These are phyloP conservation scores for Neoitamus cyanurus DNA, from an alignment of 2,888 invertebrate genomes.

Conservation along the genomic window DNA sequence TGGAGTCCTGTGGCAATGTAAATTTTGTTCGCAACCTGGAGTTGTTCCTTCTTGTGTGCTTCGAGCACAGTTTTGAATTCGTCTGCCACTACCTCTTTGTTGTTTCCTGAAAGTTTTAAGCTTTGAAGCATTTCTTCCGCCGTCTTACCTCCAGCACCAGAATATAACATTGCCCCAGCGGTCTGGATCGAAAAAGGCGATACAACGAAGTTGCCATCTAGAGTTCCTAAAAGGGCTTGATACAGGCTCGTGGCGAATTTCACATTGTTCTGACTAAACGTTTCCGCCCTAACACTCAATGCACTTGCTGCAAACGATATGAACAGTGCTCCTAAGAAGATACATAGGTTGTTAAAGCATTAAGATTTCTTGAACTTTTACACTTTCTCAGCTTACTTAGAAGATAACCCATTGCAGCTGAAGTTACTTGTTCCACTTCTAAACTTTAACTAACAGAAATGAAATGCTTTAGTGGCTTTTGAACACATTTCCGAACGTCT, in stretches of 20 bases:
- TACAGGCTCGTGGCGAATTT: background rate
- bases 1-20: constrained; percentile 72
- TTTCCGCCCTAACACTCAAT: too few species aligned
- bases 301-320: background rate
- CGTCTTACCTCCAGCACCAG: constrained; percentile 76
- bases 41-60: constrained; percentile 57
- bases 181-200: constrained; percentile 83
- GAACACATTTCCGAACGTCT: background rate
- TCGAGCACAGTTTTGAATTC: constrained; percentile 58
- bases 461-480: background rate
- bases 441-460: background rate
- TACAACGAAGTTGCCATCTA: constrained; percentile 73
- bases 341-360: background rate
- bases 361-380: background rate
- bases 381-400: background rate
- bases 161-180: constrained; percentile 76
- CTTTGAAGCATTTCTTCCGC: constrained; percentile 70
- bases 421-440: background rate
- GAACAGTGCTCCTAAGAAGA: background rate
- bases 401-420: background rate
- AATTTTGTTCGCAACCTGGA: constrained; percentile 80
- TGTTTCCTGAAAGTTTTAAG: constrained; percentile 68
- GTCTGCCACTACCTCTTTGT: constrained; percentile 56
- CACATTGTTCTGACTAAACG: background rate
- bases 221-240: background rate